These are phyloP conservation scores for Ametastegia equiseti DNA, from an alignment of 2,888 invertebrate species.

Conservation along the genomic window DNA sequence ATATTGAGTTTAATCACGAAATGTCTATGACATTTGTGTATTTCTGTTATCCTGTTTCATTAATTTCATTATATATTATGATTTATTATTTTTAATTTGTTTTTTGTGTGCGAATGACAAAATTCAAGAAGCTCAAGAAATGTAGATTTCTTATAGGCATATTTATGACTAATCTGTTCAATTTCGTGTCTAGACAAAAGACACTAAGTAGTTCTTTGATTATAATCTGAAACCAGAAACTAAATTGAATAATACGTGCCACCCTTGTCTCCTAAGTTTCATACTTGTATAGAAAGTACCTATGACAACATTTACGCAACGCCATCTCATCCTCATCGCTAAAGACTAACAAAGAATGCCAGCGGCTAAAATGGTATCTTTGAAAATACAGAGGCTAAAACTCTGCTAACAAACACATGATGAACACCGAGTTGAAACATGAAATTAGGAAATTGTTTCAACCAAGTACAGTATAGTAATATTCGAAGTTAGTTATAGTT, in stretches of 20 bases:
- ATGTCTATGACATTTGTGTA: neutral
- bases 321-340: neutral
- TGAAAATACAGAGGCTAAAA: neutral
- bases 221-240: no score
- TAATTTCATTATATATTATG: neutral
- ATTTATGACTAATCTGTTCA: neutral
- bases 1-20: neutral
- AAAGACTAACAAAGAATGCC: neutral
- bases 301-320: no score
- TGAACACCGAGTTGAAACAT: neutral
- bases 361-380: neutral
- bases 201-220: no score
- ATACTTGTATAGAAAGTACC: no score
- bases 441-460: slow-evolving; percentile 12
- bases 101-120: neutral
- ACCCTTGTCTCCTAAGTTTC: no score
- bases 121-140: neutral
- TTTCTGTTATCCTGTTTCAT: slow-evolving; percentile 6
- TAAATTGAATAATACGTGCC: no score
- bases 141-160: neutral
- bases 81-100: neutral
- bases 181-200: neutral
- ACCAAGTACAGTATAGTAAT: slow-evolving; percentile 6
- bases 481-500: neutral
- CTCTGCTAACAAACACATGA: neutral